Conservation (phyloP, 2,888 invertebrate species). For the Scrobipalpa costella region DNA sequence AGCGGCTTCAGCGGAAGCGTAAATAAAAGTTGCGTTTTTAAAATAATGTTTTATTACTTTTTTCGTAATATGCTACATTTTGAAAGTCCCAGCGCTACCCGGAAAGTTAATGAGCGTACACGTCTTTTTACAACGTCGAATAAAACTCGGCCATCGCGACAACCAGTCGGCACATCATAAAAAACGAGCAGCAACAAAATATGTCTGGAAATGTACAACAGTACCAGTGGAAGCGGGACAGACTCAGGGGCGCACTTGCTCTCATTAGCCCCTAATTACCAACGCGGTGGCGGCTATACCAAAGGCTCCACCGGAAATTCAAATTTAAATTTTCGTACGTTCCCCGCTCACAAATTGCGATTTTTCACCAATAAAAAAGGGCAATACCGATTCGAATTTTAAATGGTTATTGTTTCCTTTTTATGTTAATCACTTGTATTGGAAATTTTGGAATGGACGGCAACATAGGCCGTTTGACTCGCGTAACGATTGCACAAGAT, state of each 20-base stretch:
- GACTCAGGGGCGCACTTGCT: slow-evolving; percentile 56
- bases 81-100: neutral
- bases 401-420: slow-evolving; percentile 79
- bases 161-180: slow-evolving; percentile 62
- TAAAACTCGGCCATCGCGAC: slow-evolving; percentile 40
- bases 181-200: slow-evolving; percentile 55
- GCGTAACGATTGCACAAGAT: slow-evolving; percentile 61
- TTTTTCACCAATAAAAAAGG: slow-evolving; percentile 72
- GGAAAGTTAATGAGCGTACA: slow-evolving; percentile 47
- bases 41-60: neutral
- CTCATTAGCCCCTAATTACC: slow-evolving; percentile 78
- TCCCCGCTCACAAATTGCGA: slow-evolving; percentile 67
- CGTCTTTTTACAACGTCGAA: slow-evolving; percentile 28
- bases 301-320: slow-evolving; percentile 68
- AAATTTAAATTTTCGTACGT: slow-evolving; percentile 72
- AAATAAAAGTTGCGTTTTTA: neutral
- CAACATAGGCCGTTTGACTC: slow-evolving; percentile 64
- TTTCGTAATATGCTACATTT: neutral
- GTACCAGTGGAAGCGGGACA: slow-evolving; percentile 44
- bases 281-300: slow-evolving; percentile 45
- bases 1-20: neutral
- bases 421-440: slow-evolving; percentile 77
- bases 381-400: slow-evolving; percentile 72
- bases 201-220: slow-evolving; percentile 48
- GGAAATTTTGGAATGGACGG: slow-evolving; percentile 69